Percentiles rank a stretch among this genome's conserved stretches.
Conservation (phyloP, 1,140 invertebrate genomes). For the Epicauta chinensis region DNA sequence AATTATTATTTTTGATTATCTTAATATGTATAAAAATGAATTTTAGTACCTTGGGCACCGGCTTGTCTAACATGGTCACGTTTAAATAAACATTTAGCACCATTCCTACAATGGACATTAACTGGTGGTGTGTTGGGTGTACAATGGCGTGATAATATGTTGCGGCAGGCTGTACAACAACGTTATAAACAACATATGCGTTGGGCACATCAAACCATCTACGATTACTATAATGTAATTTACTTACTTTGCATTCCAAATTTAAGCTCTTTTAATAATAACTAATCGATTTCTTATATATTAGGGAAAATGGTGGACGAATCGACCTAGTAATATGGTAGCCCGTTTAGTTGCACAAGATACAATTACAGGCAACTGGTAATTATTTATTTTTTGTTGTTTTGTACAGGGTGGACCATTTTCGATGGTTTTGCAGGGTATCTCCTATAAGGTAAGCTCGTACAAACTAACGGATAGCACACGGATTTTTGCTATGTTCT, state of each 20-base stretch:
- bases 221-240: conserved; percentile 51
- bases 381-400: conserved; percentile 17
- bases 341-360: conserved; percentile 38
- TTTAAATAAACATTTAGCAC: conserved; percentile 55
- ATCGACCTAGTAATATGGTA: conserved; percentile 28
- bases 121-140: conserved; percentile 54
- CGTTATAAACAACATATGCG: conserved; percentile 40
- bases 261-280: no score
- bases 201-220: conserved; percentile 48
- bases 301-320: conserved; percentile 40
- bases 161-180: conserved; percentile 33
- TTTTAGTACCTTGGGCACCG: conserved; percentile 55
- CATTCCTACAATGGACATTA: conserved; percentile 57
- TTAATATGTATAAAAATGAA: neutral
- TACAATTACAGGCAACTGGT: conserved; percentile 51
- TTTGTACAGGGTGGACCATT: no score
- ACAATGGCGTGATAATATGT: conserved; percentile 55
- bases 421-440: no score
- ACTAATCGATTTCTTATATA: neutral
- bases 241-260: no score
- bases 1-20: no score
- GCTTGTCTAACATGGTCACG: conserved; percentile 63
- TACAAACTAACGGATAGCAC: no score
- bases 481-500: no score
- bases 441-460: no score